Evolutionary conservation across 2,113 vertebrate genomes (phyloP), one percentile per base, ranked within the genome.

Genomic region (Carlito syrichta): DNA sequence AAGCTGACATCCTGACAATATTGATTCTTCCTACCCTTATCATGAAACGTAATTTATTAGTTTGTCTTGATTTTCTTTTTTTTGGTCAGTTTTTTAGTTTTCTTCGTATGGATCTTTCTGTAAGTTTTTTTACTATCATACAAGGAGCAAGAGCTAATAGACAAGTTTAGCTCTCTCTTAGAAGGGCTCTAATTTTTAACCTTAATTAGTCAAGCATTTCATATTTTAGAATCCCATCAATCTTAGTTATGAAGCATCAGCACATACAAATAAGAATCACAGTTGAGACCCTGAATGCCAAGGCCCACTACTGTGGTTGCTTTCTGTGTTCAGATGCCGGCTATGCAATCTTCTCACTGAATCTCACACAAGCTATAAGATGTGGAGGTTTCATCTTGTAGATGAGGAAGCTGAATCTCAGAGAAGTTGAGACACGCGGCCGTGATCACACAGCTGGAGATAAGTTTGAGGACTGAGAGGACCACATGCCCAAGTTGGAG

Each of bases 401-500:
- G 23, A 40, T 45, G 25, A 89, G 27, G 38, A 48, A 60, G 32
- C 71, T 54, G 82, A 63, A 58, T 35, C 73, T 35, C 73, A 38
- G 81, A 85, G 56, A n/a, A n/a, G n/a, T n/a, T n/a, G n/a, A 84
- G 69, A 60, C 5, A 23, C 45, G 25, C 30, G 22, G 23, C 30
- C 8, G 0, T 4, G 20, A 27, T 81, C 94, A 73, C 62, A 50
- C 66, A 68, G 74, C 69, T n/a, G n/a, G n/a, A n/a, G n/a, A n/a
- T 98, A 99, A 99, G 96, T 99, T 99, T 98, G 99, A 99, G 98
- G 99, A 99, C 88, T 99, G 99, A 96, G 99, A 99, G 98, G 99
- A 99, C 97, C 98, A 98, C 0, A 99, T 99, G 54, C 99, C 99
- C 50, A 99, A 99, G 97, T 90, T 99, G 98, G 99, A 99, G 97